Conservation (phyloP, 1,140 invertebrate species). For the Lucilia cuprina region DNA sequence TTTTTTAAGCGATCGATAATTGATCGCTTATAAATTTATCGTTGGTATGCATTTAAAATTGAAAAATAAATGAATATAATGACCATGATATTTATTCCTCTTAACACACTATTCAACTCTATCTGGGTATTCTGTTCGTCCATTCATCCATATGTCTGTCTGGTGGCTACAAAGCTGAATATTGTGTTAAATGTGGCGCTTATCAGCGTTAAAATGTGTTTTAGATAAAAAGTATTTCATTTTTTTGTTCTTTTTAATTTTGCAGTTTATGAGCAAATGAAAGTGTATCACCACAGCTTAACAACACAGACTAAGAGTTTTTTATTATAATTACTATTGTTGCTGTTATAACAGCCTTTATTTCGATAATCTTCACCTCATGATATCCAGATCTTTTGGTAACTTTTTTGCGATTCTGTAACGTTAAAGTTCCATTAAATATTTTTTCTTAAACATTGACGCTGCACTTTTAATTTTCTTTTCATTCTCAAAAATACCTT, state of each 20-base stretch:
- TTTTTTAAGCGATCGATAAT: conserved; percentile 26
- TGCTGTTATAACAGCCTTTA: neutral
- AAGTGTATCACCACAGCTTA: conserved; percentile 20
- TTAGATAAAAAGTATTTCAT: conserved; percentile 20
- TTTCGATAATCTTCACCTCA: neutral
- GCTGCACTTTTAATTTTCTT: neutral
- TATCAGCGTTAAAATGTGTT: conserved; percentile 28
- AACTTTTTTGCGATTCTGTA: conserved; percentile 8
- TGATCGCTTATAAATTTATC: conserved; percentile 28
- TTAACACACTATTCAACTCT: neutral
- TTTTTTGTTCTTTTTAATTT: neutral
- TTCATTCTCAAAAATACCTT: neutral
- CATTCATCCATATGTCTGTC: neutral
- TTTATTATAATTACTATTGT: neutral
- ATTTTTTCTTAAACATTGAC: conserved; percentile 2
- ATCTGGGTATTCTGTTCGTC: neutral
- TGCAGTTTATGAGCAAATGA: conserved; percentile 11
- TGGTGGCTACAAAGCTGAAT: neutral
- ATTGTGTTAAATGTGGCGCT: conserved; percentile 35
- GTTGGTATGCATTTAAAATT: conserved; percentile 18
- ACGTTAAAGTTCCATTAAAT: conserved; percentile 29
- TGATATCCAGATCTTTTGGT: conserved; percentile 9
- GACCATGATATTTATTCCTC: neutral
- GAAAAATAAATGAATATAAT: conserved; percentile 19
- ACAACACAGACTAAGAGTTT: neutral